Conservation (phyloP, 53 echinoderm and acorn worm genomes). For the Hippasteria phrygiana region DNA sequence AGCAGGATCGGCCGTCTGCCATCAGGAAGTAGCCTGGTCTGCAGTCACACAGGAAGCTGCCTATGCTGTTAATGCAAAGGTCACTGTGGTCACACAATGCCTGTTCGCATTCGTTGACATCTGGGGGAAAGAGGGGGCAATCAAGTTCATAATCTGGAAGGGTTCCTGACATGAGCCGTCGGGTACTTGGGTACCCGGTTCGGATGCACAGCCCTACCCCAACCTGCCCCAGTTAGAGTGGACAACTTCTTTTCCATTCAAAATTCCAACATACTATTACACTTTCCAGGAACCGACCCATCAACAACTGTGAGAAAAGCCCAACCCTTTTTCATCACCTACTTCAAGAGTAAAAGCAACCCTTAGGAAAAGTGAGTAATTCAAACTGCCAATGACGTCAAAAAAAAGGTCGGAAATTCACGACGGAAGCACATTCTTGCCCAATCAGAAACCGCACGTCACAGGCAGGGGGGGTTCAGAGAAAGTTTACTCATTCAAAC, state of each 20-base stretch:
- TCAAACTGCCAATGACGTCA: neutral
- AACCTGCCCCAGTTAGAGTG: too few relatives aligned
- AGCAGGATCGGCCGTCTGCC: slow-evolving; percentile 81
- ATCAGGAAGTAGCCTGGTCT: slow-evolving; percentile 85
- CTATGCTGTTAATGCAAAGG: slow-evolving; percentile 82
- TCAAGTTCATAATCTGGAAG: too few relatives aligned
- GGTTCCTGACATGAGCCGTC: too few relatives aligned
- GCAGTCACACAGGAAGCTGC: slow-evolving; percentile 88
- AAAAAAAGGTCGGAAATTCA: neutral
- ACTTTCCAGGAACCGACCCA: neutral
- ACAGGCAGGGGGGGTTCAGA: neutral
- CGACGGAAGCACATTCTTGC: neutral
- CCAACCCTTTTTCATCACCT: neutral
- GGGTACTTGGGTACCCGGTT: too few relatives aligned
- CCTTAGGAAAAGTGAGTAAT: neutral
- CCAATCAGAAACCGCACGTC: neutral
- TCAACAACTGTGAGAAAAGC: neutral
- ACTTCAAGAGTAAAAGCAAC: neutral
- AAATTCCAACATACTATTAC: neutral
- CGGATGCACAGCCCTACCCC: too few relatives aligned
- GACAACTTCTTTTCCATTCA: too few relatives aligned
- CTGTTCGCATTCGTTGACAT: slow-evolving; percentile 83
- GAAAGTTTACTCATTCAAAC: neutral
- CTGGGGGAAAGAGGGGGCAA: slow-evolving; percentile 35
- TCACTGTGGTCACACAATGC: slow-evolving; percentile 91